phyloP scores from a whole-genome alignment of 1,140 invertebrate genomes.

The Dolichoris vasculosae region DNA sequence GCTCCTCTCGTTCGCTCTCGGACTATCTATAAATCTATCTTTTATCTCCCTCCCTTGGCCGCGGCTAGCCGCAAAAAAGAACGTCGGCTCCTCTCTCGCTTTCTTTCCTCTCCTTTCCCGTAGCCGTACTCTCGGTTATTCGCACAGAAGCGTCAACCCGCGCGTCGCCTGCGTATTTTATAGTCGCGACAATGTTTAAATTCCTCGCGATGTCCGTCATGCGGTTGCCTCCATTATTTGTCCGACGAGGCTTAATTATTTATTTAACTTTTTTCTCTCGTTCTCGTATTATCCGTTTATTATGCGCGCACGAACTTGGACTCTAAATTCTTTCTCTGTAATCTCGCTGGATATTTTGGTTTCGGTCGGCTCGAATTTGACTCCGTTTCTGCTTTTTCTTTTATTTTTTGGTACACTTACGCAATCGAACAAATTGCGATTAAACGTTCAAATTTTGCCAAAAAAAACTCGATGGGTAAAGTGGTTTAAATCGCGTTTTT shows the following conservation, averaged over 20 bases:
- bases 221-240: neutral
- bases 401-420: too few species aligned
- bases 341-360: neutral
- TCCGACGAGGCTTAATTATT: neutral
- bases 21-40: constrained; percentile 41
- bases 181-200: constrained; percentile 61
- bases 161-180: constrained; percentile 54
- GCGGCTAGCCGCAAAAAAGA: neutral
- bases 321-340: constrained; percentile 8
- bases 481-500: too few species aligned
- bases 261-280: neutral
- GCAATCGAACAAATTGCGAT: too few species aligned
- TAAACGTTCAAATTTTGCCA: too few species aligned
- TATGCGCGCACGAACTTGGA: neutral
- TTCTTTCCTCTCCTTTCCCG: neutral
- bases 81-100: neutral
- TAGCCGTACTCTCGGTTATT: too few species aligned
- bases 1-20: constrained; percentile 51
- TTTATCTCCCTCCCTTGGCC: constrained; percentile 41
- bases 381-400: too few species aligned
- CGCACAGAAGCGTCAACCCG: constrained; percentile 56
- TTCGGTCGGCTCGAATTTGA: neutral
- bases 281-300: neutral
- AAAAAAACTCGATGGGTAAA: too few species aligned
- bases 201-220: constrained; percentile 57